Conservation (phyloP, 2,888 invertebrate species). For the Priocnemis perturbator region DNA sequence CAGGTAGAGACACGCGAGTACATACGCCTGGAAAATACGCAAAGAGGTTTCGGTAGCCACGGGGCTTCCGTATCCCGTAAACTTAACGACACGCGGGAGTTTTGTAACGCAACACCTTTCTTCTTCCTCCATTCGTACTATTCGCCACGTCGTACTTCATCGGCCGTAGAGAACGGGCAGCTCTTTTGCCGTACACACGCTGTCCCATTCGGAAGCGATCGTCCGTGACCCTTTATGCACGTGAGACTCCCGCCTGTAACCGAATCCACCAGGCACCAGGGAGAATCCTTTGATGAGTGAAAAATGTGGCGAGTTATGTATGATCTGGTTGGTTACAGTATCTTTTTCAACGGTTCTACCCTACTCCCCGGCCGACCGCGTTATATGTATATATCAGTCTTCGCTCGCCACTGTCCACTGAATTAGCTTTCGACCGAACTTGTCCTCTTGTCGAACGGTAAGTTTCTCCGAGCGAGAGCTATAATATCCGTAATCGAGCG, state of each 20-base stretch:
- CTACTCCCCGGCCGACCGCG: not conserved
- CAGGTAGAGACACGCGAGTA: not conserved
- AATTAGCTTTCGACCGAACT: not conserved
- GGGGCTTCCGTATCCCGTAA: constrained; percentile 58
- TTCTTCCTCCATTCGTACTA: constrained; percentile 21
- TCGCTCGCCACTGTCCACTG: not conserved
- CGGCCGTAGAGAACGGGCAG: constrained; percentile 25
- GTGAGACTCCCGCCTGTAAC: constrained; percentile 37
- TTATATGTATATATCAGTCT: constrained; percentile 7
- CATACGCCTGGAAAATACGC: constrained; percentile 35
- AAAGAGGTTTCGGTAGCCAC: constrained; percentile 59
- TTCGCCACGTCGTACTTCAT: constrained; percentile 34
- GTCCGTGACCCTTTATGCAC: constrained; percentile 13
- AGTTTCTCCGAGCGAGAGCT: not conserved
- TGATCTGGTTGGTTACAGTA: constrained; percentile 27
- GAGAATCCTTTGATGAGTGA: constrained; percentile 42
- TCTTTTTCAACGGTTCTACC: constrained; percentile 29
- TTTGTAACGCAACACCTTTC: constrained; percentile 56
- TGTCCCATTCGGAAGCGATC: constrained; percentile 41
- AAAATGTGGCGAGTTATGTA: constrained; percentile 33
- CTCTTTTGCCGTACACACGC: not conserved
- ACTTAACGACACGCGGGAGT: constrained; percentile 42
- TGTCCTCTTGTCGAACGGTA: too few species aligned
- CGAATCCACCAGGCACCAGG: constrained; percentile 46
- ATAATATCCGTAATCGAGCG: not conserved